A percentile compares a stretch with the other conserved stretches of the same genome.
Evolutionary conservation across 1,140 invertebrate genomes (phyloP).

Genomic region (Neocloeon triangulifer): DNA sequence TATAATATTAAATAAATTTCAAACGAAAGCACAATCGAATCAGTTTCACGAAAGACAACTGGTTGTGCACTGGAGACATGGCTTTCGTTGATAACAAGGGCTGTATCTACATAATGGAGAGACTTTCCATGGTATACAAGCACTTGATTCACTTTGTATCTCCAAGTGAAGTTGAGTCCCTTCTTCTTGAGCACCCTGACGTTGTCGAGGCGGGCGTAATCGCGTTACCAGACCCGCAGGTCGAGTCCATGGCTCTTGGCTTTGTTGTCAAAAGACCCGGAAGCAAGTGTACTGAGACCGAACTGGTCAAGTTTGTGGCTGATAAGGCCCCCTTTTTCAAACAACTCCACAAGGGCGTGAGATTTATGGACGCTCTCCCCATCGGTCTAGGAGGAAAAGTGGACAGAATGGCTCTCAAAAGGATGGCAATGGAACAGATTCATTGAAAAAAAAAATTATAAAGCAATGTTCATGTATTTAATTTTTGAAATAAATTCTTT

Average conservation of each 20-base stretch:
- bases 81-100: too few species aligned
- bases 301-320: neutral
- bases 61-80: too few species aligned
- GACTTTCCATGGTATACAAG: too few species aligned
- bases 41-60: too few species aligned
- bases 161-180: constrained; percentile 12
- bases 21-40: too few species aligned
- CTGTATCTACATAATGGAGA: too few species aligned
- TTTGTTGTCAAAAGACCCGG: constrained; percentile 8
- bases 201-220: constrained; percentile 22
- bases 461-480: too few species aligned
- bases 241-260: constrained; percentile 11
- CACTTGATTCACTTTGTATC: too few species aligned
- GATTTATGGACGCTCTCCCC: neutral
- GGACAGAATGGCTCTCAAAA: neutral
- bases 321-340: neutral
- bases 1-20: too few species aligned
- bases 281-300: neutral
- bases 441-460: too few species aligned
- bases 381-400: neutral
- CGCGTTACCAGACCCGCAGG: constrained; percentile 18
- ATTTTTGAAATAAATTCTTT: too few species aligned
- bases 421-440: constrained; percentile 1
- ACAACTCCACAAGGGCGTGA: neutral
- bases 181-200: constrained; percentile 16